Conservation (phyloP, 1,140 invertebrate species). For the Brachionus calyciflorus region DNA sequence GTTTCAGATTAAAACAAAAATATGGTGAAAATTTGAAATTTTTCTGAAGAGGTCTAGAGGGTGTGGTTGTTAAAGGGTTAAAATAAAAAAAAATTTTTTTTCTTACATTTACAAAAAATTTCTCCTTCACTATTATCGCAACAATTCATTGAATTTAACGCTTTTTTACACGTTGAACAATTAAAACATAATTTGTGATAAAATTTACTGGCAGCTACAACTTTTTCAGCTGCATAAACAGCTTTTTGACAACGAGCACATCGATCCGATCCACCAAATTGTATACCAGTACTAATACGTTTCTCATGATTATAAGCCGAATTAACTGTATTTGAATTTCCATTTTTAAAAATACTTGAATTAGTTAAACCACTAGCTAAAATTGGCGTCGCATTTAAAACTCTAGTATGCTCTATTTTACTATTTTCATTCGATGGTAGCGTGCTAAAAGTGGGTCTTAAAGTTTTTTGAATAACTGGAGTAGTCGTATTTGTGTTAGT, state of each 20-base stretch:
- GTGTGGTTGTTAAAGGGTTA: too few species aligned
- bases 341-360: background rate
- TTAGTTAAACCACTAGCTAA: background rate
- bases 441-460: background rate
- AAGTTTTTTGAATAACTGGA: background rate
- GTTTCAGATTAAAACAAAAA: too few species aligned
- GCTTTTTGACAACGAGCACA: conserved; percentile 97
- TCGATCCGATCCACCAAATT: conserved; percentile 36
- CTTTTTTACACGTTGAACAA: conserved; percentile 29
- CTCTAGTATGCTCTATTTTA: background rate
- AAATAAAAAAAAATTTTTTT: background rate
- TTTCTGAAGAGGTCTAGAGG: too few species aligned
- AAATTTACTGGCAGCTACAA: conserved; percentile 70
- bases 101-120: conserved; percentile 36
- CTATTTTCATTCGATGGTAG: background rate
- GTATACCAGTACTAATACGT: background rate
- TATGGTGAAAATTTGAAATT: too few species aligned
- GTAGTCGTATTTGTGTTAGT: background rate
- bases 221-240: conserved; percentile 96
- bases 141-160: conserved; percentile 42
- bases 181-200: conserved; percentile 41
- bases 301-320: conserved; percentile 35
- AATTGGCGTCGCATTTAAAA: background rate
- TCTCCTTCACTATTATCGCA: conserved; percentile 45
- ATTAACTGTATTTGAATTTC: background rate